phyloP scores from a whole-genome alignment of 2,888 invertebrate species.

The Dorcus hopei region DNA sequence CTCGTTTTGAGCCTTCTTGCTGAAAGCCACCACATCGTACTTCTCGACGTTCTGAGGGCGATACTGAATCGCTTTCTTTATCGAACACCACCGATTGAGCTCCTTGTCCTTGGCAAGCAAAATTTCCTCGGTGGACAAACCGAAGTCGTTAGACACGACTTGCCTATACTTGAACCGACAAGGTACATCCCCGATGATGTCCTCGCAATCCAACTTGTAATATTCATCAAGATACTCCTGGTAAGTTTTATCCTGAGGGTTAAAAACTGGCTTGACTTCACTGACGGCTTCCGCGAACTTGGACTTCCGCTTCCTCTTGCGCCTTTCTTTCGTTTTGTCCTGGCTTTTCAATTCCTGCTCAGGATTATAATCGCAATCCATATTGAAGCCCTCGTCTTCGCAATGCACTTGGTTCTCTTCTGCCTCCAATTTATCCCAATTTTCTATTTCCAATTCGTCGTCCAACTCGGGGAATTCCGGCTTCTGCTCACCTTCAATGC shows the following conservation, averaged over 20 bases:
- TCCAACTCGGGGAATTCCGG: constrained; percentile 84
- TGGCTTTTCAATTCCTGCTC: constrained; percentile 54
- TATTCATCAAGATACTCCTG: constrained; percentile 91
- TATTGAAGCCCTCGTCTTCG: constrained; percentile 81
- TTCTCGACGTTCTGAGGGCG: constrained; percentile 74
- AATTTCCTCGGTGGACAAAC: constrained; percentile 88
- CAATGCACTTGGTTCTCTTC: constrained; percentile 56
- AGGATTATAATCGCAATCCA: constrained; percentile 86
- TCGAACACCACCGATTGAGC: constrained; percentile 91
- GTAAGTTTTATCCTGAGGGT: constrained; percentile 76
- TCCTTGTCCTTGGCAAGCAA: constrained; percentile 88
- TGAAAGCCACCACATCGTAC: constrained; percentile 74
- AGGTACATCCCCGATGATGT: constrained; percentile 87
- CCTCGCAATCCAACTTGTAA: constrained; percentile 93
- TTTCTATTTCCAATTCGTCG: constrained; percentile 67
- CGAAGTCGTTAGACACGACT: constrained; percentile 87
- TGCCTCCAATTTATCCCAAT: constrained; percentile 65
- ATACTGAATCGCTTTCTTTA: constrained; percentile 81
- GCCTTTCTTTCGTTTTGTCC: constrained; percentile 57
- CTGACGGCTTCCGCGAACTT: constrained; percentile 72
- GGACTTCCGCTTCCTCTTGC: constrained; percentile 64
- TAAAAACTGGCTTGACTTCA: constrained; percentile 77
- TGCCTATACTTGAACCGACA: constrained; percentile 91
- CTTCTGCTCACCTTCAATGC: constrained; percentile 67
- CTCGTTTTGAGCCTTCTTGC: constrained; percentile 33